Evolutionary conservation across 2,888 invertebrate genomes (phyloP).

Genomic region (Cantharis lateralis): DNA sequence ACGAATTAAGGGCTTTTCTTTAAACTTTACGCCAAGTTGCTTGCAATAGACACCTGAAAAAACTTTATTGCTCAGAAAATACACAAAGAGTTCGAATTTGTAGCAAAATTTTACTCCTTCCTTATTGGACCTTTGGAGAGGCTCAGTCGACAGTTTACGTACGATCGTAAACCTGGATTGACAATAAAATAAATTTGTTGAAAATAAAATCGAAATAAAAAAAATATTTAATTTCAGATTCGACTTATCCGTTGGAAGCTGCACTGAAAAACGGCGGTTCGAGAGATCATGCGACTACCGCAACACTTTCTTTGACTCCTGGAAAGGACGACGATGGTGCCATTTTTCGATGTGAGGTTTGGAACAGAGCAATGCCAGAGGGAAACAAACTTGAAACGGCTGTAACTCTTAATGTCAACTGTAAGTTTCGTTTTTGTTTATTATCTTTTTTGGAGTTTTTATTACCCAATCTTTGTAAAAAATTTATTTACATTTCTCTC

Average conservation of each 20-base stretch:
- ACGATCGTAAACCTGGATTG: not conserved
- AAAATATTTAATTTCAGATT: slow-evolving; percentile 58
- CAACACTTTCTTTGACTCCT: slow-evolving; percentile 76
- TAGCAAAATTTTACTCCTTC: not conserved
- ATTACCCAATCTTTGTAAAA: slow-evolving; percentile 14
- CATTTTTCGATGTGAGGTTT: slow-evolving; percentile 82
- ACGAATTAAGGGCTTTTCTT: not conserved
- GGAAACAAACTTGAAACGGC: slow-evolving; percentile 79
- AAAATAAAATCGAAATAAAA: not conserved
- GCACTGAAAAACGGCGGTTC: slow-evolving; percentile 72
- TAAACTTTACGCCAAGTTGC: not conserved
- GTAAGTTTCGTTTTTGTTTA: slow-evolving; percentile 64
- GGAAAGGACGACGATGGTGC: slow-evolving; percentile 84
- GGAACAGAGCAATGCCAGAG: slow-evolving; percentile 86
- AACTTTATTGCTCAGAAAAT: not conserved
- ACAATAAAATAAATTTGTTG: not conserved
- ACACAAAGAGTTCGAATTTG: not conserved
- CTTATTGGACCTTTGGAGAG: not conserved
- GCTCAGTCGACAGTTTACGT: not conserved
- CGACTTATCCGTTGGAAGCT: slow-evolving; percentile 72
- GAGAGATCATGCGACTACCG: slow-evolving; percentile 74
- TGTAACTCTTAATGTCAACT: slow-evolving; percentile 84
- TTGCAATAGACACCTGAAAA: not conserved
- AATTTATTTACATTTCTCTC: slow-evolving; percentile 20
- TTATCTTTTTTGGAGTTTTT: slow-evolving; percentile 11